Conservation (phyloP, 2,797 vertebrate genomes). For the Helicolenus hilgendorfi region DNA sequence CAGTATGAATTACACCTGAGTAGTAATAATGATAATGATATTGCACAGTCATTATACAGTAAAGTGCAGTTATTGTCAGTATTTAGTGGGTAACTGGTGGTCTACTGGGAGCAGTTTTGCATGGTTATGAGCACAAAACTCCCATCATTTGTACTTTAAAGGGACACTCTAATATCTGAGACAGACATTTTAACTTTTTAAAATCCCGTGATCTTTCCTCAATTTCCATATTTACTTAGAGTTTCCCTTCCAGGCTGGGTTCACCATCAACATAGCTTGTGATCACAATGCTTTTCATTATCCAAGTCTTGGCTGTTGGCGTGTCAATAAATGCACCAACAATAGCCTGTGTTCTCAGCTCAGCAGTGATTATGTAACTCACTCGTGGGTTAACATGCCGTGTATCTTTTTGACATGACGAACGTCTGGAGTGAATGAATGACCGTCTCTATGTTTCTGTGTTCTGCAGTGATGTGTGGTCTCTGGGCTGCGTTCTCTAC, state of each 20-base stretch:
- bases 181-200: background rate
- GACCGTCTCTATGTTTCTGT: slow-evolving; percentile 49
- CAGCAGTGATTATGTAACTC: slow-evolving; percentile 10
- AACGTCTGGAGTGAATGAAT: slow-evolving; percentile 59
- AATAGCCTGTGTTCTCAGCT: background rate
- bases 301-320: background rate
- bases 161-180: background rate
- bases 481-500: slow-evolving; percentile 96
- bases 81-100: too few relatives aligned
- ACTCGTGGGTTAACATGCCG: background rate
- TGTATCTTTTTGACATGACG: slow-evolving; percentile 19
- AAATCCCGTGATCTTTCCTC: background rate
- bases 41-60: too few relatives aligned
- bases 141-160: background rate
- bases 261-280: background rate
- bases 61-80: too few relatives aligned
- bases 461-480: slow-evolving; percentile 95
- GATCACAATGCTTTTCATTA: background rate
- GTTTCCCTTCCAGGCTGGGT: background rate
- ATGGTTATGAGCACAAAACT: background rate
- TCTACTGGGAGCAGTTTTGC: background rate
- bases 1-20: too few relatives aligned
- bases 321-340: background rate
- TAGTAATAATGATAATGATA: too few relatives aligned
- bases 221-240: background rate